Base-by-base conservation (phyloP, 2,797 vertebrate species). In the Rhodeus uyekii region DNA sequence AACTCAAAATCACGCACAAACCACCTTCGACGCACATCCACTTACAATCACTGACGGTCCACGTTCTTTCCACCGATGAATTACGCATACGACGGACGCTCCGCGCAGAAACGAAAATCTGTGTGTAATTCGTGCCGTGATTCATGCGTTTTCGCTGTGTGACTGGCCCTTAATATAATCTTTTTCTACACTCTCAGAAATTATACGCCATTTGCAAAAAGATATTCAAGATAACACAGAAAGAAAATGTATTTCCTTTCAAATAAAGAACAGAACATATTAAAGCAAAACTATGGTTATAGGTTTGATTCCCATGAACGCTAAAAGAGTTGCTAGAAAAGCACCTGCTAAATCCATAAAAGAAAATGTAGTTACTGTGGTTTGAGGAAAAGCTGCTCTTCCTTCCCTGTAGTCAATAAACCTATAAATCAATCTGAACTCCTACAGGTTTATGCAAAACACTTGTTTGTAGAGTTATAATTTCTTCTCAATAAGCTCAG, bases 401-500 rank as follows among this genome's bases (percentile, higher is more conserved):
- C 1, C 8, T 44, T 69, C 4, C 4, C 42, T 80, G 36, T 16
- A 48, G 67, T n/a, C 5, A 0, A 24, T 39, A 71, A 24, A 60
- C 39, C 53, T 44, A 79, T 46, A 80, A 73, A 81, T 81, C 69
- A 74, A 12, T 53, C 53, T 0, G 13, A 48, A 46, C 68, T 73
- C 18, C 71, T 55, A 38, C 34, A 75, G 71, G 44, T 71, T 60
- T 71, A 61, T 84, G 72, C 53, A 76, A 53, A 46, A 32, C 19
- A 18, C 78, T 48, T 38, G 18, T 67, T 67, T 63, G 10, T 32
- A 16, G 64, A 72, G 53, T 34, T 75, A 60, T 60, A 73, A 81
- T 81, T 58, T 50, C 24, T 76, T 50, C 83, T 72, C 81, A 81
- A 18, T 64, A 68, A 50, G 19, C 74, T 64, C 14, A 1, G 8